Percentiles rank a stretch among this genome's conserved stretches.
phyloP scores from a whole-genome alignment of 2,113 vertebrate species.

The Antechinus stuartii region DNA sequence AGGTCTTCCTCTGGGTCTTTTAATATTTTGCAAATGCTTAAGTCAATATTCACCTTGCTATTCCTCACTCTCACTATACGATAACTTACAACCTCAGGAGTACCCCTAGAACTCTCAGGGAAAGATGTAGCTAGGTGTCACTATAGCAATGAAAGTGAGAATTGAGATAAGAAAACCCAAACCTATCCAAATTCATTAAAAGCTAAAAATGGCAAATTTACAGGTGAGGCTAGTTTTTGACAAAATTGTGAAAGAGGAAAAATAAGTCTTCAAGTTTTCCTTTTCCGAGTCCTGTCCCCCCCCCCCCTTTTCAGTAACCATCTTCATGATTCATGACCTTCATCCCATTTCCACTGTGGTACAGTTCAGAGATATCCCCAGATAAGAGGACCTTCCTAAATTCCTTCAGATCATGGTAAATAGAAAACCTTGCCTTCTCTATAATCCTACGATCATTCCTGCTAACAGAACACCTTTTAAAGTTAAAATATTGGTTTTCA shows the following conservation, averaged over 20 bases:
- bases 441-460: too few species aligned
- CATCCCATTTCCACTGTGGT: neutral
- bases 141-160: neutral
- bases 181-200: neutral
- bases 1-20: neutral
- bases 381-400: neutral
- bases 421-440: neutral
- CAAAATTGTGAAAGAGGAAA: neutral
- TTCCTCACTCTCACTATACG: neutral
- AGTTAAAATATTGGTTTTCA: neutral
- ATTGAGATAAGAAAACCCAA: neutral
- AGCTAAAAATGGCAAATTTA: neutral
- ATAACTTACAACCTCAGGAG: neutral
- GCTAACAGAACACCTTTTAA: conserved; percentile 14
- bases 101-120: neutral
- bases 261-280: neutral
- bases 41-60: neutral
- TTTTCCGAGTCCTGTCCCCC: neutral
- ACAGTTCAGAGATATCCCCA: neutral
- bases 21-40: neutral
- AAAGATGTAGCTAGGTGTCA: neutral
- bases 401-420: neutral
- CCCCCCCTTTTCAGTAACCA: neutral
- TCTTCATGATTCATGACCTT: neutral
- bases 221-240: neutral